These are phyloP conservation scores for Pseudoips prasinana DNA, from an alignment of 2,888 invertebrate genomes.

Conservation along the genomic window DNA sequence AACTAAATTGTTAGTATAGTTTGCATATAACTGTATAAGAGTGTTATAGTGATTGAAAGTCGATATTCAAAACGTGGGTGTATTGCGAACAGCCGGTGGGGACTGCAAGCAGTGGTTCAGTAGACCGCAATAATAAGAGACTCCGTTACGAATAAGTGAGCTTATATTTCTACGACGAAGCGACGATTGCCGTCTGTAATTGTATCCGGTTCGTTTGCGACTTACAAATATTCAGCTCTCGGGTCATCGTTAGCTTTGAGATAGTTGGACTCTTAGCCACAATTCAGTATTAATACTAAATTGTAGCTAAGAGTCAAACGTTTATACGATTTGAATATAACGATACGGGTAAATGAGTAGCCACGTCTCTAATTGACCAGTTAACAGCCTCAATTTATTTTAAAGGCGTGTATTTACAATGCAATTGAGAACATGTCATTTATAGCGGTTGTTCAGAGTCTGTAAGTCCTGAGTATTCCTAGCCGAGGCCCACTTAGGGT, in stretches of 20 bases:
- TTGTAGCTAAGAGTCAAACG: slow-evolving; percentile 33
- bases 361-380: background rate
- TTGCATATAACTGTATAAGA: slow-evolving; percentile 1
- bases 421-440: too few species aligned
- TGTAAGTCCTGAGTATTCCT: too few species aligned
- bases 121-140: slow-evolving; percentile 63
- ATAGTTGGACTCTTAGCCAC: slow-evolving; percentile 30
- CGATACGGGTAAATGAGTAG: background rate
- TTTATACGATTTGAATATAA: background rate
- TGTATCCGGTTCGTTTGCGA: slow-evolving; percentile 62
- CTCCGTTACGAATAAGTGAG: slow-evolving; percentile 63
- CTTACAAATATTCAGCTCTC: slow-evolving; percentile 45
- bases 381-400: background rate
- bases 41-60: slow-evolving; percentile 31
- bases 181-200: slow-evolving; percentile 71
- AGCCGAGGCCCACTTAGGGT: slow-evolving; percentile 40
- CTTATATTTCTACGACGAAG: slow-evolving; percentile 59
- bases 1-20: background rate
- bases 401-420: too few species aligned
- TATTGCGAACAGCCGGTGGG: slow-evolving; percentile 9
- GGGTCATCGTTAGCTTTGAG: slow-evolving; percentile 29
- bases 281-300: slow-evolving; percentile 27
- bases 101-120: too few species aligned
- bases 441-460: too few species aligned
- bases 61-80: slow-evolving; percentile 42